phyloP scores from a whole-genome alignment of 2,888 invertebrate genomes.

The Eupithecia inturbata region DNA sequence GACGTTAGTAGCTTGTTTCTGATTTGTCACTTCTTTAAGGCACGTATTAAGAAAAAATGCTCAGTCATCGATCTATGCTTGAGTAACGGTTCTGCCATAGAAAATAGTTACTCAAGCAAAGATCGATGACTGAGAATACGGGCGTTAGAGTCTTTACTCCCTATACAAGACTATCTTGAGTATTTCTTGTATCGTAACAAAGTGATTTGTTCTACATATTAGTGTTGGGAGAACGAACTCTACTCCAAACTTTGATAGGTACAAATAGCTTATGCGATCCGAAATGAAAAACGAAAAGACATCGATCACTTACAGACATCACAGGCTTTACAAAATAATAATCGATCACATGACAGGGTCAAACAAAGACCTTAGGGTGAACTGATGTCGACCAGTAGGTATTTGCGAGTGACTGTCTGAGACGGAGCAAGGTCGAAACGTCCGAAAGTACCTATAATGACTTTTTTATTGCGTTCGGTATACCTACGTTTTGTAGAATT shows the following conservation, averaged over 20 bases:
- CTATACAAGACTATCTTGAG: too few relatives aligned
- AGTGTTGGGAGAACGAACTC: neutral
- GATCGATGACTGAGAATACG: too few relatives aligned
- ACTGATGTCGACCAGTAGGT: constrained; percentile 35
- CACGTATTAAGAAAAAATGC: too few relatives aligned
- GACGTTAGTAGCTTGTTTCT: neutral
- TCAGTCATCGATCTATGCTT: too few relatives aligned
- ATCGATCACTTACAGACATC: neutral
- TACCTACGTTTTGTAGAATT: constrained; percentile 30
- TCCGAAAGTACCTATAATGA: constrained; percentile 64
- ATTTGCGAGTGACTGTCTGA: constrained; percentile 49
- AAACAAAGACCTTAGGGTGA: constrained; percentile 49
- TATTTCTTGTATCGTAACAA: too few relatives aligned
- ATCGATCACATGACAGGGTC: constrained; percentile 46
- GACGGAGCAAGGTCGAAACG: constrained; percentile 62
- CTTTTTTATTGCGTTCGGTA: constrained; percentile 62
- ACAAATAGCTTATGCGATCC: neutral
- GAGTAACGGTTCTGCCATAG: too few relatives aligned
- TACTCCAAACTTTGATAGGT: neutral
- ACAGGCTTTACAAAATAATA: constrained; percentile 41
- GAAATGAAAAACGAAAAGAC: neutral
- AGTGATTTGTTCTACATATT: too few relatives aligned
- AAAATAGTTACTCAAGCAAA: too few relatives aligned
- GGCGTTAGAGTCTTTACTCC: too few relatives aligned
- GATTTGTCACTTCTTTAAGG: too few relatives aligned